Conservation (phyloP, 2,888 invertebrate species). For the Mechanitis messenoides region DNA sequence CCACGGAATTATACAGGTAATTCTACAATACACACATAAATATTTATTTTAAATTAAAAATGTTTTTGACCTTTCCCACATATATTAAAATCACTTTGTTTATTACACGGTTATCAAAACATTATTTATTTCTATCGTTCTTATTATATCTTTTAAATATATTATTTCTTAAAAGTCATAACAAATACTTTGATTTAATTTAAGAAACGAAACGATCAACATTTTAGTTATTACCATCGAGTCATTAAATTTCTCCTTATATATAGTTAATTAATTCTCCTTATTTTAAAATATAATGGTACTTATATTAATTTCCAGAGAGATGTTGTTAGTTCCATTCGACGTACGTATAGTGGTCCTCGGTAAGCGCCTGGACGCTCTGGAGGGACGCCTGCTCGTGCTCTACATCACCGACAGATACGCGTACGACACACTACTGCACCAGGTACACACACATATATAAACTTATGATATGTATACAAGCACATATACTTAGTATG, state of each 20-base stretch:
- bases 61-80: too few species aligned
- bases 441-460: constrained; percentile 73
- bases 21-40: constrained; percentile 39
- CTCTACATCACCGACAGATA: constrained; percentile 99
- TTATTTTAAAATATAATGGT: background rate
- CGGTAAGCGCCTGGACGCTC: constrained; percentile 91
- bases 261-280: background rate
- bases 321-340: constrained; percentile 91
- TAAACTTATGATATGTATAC: background rate
- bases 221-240: too few species aligned
- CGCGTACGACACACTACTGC: constrained; percentile 97
- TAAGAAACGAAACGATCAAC: background rate
- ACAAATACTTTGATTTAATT: too few species aligned
- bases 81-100: too few species aligned
- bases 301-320: constrained; percentile 46
- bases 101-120: too few species aligned
- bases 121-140: too few species aligned
- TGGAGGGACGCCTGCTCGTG: constrained; percentile 92
- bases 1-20: constrained; percentile 95
- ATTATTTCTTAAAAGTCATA: too few species aligned
- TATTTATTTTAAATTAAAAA: too few species aligned
- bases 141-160: too few species aligned
- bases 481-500: too few species aligned
- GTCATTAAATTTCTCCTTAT: too few species aligned
- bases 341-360: constrained; percentile 99